phyloP scores from a whole-genome alignment of 2,113 vertebrate genomes.

The Dolichotis patagonum region DNA sequence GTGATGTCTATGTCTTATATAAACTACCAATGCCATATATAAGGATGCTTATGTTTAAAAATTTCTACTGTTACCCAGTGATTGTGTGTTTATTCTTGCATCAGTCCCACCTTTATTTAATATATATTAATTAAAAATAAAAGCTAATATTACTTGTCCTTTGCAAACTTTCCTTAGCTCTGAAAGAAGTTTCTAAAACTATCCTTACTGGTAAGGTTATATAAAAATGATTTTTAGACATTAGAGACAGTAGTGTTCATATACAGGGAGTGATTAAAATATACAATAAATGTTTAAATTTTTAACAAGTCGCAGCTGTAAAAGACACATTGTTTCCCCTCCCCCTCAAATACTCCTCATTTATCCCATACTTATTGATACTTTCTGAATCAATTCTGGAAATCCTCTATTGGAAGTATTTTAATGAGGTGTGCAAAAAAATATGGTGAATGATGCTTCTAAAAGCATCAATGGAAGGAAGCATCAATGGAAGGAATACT shows the following conservation, averaged over 20 bases:
- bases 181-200: background rate
- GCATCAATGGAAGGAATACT: no score
- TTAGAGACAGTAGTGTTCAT: background rate
- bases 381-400: background rate
- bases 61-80: background rate
- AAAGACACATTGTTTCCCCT: background rate
- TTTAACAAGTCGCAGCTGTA: background rate
- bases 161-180: background rate
- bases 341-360: background rate
- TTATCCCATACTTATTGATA: background rate
- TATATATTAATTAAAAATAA: background rate
- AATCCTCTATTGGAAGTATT: background rate
- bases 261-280: background rate
- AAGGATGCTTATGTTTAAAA: background rate
- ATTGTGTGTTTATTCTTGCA: background rate
- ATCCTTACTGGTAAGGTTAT: background rate
- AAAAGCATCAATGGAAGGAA: no score
- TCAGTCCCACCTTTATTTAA: background rate
- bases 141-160: background rate
- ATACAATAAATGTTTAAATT: background rate
- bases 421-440: background rate
- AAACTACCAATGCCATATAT: background rate
- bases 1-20: background rate
- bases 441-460: background rate
- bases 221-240: background rate